Conservation (phyloP, 1,140 invertebrate species). For the Sinonovacula constricta region DNA sequence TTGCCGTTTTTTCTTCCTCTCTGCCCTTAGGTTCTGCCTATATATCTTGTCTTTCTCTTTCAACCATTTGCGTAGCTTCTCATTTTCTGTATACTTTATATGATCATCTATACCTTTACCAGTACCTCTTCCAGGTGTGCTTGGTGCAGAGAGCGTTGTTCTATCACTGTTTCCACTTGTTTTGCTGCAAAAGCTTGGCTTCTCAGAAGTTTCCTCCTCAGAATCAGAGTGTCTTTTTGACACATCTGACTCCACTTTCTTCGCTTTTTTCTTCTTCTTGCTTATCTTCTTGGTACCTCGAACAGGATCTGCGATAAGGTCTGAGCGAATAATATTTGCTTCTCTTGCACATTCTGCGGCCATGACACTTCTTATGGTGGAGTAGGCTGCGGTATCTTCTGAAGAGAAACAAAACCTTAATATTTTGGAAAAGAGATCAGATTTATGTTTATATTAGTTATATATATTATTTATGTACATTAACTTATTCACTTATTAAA, state of each 20-base stretch:
- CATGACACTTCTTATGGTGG: constrained; percentile 53
- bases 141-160: constrained; percentile 25
- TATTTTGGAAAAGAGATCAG: no score
- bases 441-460: no score
- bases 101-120: constrained; percentile 49
- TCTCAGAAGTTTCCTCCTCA: constrained; percentile 45
- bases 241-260: constrained; percentile 36
- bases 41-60: constrained; percentile 61
- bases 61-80: constrained; percentile 58
- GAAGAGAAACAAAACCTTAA: no score
- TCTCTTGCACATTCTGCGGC: constrained; percentile 42
- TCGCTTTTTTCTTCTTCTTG: constrained; percentile 53
- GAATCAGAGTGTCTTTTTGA: constrained; percentile 40
- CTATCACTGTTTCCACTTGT: constrained; percentile 31
- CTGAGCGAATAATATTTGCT: constrained; percentile 40
- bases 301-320: constrained; percentile 36
- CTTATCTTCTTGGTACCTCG: constrained; percentile 13
- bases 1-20: constrained; percentile 56
- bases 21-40: constrained; percentile 53
- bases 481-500: no score
- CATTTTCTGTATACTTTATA: constrained; percentile 56
- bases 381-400: constrained; percentile 52
- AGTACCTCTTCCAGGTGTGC: constrained; percentile 23
- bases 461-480: no score
- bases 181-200: constrained; percentile 14